Conservation (phyloP, 2,113 vertebrate species). For the Corythornis cristatus region DNA sequence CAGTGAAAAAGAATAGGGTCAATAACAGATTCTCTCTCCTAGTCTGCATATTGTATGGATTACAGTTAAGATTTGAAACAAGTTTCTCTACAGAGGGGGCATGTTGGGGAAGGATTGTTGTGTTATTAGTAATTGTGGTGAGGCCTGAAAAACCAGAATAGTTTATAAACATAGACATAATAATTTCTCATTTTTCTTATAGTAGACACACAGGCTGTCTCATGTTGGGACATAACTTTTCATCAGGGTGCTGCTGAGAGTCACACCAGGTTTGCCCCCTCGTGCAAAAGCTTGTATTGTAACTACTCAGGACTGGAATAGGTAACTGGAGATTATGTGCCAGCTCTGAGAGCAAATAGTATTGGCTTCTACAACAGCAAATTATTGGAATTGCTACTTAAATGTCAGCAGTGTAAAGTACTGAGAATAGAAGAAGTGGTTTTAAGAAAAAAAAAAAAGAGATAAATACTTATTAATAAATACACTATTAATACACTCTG, state of each 20-base stretch:
- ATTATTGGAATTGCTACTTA: background rate
- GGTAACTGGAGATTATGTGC: background rate
- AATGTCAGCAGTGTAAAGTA: background rate
- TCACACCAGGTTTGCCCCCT: background rate
- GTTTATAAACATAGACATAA: background rate
- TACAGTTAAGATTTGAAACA: background rate
- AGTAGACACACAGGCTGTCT: rapidly evolving
- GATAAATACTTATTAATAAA: background rate
- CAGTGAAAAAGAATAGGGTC: background rate
- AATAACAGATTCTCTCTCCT: background rate
- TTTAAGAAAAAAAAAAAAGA: background rate
- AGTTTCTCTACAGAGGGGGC: background rate
- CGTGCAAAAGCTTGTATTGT: background rate
- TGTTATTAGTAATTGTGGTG: background rate
- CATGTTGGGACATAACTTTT: background rate
- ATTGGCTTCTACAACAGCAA: background rate
- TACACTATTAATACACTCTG: background rate
- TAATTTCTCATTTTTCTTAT: background rate
- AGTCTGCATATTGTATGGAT: background rate
- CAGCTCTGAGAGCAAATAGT: background rate
- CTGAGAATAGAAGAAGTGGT: background rate
- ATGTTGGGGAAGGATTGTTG: background rate
- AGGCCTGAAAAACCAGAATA: background rate
- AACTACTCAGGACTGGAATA: background rate
- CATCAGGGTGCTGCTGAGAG: background rate